Percentiles rank a stretch among this genome's conserved stretches.
Conservation (phyloP, 64 coral and sea anemone species). For the Stichodactyla helianthus region DNA sequence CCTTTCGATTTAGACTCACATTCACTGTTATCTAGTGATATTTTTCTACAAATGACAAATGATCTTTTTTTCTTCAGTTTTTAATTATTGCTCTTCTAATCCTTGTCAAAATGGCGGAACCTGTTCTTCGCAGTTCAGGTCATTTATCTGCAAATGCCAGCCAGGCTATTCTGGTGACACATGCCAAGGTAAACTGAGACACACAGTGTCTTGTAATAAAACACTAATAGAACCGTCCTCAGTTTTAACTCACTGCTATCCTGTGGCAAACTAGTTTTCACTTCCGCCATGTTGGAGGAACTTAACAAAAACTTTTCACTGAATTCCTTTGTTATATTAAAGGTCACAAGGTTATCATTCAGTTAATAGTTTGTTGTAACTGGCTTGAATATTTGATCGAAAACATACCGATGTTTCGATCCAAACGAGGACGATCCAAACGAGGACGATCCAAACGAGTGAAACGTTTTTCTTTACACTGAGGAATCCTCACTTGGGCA, state of each 20-base stretch:
- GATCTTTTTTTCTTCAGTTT: background rate
- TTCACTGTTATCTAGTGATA: background rate
- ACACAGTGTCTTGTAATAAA: background rate
- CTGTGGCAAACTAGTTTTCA: no score
- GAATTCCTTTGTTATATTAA: no score
- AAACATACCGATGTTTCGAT: no score
- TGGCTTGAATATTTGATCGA: no score
- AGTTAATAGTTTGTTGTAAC: no score
- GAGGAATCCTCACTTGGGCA: no score
- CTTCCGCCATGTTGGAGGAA: no score
- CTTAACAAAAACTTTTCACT: no score
- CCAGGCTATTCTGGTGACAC: background rate
- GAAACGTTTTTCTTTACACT: no score
- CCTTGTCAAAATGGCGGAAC: conserved; percentile 37
- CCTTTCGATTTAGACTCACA: background rate
- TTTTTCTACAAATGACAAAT: background rate
- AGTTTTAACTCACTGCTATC: background rate
- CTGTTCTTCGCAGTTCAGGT: background rate
- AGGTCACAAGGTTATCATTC: no score
- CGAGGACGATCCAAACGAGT: no score
- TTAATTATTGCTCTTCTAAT: conserved; percentile 8
- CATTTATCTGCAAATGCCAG: conserved; percentile 1
- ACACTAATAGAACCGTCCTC: background rate
- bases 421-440: no score
- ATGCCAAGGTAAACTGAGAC: background rate